Conservation (phyloP, 2,113 vertebrate species). For the Globicephala melas region DNA sequence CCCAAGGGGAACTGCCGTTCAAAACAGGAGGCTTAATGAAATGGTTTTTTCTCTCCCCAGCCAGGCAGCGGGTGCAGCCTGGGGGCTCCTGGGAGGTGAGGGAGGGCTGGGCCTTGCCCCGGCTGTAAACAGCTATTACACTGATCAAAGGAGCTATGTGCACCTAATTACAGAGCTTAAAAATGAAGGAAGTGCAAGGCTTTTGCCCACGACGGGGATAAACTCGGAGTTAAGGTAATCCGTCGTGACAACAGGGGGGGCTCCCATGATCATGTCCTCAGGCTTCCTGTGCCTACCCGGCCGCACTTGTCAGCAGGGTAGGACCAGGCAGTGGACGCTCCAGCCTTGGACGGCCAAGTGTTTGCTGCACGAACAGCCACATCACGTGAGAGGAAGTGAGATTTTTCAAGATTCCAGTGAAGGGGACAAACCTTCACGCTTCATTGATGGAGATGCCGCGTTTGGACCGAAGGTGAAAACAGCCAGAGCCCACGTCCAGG, state of each 20-base stretch:
- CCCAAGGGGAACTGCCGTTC: rapidly evolving
- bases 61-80: rapidly evolving
- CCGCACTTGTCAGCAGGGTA: not conserved
- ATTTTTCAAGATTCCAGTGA: not conserved
- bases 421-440: rapidly evolving
- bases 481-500: not conserved
- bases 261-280: not conserved
- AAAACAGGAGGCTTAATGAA: no score
- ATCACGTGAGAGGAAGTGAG: not conserved
- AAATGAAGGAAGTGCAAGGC: not conserved
- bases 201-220: not conserved
- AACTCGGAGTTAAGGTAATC: not conserved
- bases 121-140: not conserved
- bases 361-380: rapidly evolving
- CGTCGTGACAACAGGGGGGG: not conserved
- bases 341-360: rapidly evolving
- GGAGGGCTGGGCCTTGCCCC: not conserved
- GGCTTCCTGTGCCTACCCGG: not conserved
- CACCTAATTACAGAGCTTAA: constrained; percentile 23
- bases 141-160: not conserved
- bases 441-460: not conserved
- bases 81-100: not conserved
- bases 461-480: no score
- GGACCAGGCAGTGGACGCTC: not conserved
- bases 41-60: rapidly evolving